phyloP scores from a whole-genome alignment of 2,888 invertebrate species.

The Electrophaes corylata region DNA sequence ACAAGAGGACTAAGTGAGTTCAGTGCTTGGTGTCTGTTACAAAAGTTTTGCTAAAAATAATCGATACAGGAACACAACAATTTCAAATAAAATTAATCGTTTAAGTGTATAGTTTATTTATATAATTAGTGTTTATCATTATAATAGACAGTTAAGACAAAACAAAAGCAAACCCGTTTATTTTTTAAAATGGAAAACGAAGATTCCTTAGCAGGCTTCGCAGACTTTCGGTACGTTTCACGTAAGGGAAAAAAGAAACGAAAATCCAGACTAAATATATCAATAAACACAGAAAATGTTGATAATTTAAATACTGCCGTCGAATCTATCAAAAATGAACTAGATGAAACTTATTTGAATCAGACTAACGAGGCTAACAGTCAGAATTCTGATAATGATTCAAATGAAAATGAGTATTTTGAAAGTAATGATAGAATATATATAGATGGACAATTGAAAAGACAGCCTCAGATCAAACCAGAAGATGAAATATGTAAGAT shows the following conservation, averaged over 20 bases:
- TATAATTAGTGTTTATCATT: background rate
- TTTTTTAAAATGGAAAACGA: conserved; percentile 16
- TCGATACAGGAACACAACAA: background rate
- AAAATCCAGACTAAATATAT: conserved; percentile 9
- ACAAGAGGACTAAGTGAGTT: background rate
- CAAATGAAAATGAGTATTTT: background rate
- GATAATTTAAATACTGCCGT: conserved; percentile 6
- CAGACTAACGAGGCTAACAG: background rate
- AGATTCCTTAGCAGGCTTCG: background rate
- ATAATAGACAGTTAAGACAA: background rate
- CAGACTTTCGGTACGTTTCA: conserved; percentile 16
- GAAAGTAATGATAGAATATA: conserved; percentile 5
- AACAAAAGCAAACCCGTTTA: background rate
- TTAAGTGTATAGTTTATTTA: background rate
- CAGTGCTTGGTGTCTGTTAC: background rate
- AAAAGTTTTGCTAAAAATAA: background rate
- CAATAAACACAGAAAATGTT: conserved; percentile 8
- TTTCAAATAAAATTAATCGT: no score
- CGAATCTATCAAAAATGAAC: conserved; percentile 1
- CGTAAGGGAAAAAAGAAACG: conserved; percentile 28
- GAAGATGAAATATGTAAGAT: background rate
- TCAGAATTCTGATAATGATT: background rate
- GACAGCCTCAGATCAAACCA: background rate
- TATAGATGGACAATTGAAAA: conserved; percentile 11
- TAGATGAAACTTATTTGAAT: conserved; percentile 1